Evolutionary conservation across 1,140 invertebrate genomes (phyloP), one percentile per base, ranked within the genome.

Genomic region (Plectrocnemia conspersa): DNA sequence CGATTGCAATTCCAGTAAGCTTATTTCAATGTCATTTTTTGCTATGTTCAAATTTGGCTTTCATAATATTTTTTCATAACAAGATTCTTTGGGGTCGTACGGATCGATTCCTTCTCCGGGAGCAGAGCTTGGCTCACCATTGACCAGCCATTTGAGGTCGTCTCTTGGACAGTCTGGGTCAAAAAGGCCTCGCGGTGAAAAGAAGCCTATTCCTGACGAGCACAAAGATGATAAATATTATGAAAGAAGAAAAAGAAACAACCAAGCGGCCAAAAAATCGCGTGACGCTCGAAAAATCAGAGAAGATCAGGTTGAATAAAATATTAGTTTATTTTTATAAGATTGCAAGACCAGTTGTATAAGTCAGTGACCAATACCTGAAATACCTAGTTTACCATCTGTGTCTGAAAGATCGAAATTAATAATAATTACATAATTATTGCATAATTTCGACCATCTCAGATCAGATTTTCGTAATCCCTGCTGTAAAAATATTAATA

Each of bases 201-300:
- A 93, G 68, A 83, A 88, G 62, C 85, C 90, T 0, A 93, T 92
- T 38, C 90, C 90, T 0, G 82, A 86, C 3, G 88, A 89, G 25
- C 78, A 89, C 64, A 93, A 93, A 67, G 91, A 94, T 66, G 84
- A 84, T 19, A 92, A 91, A 67, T 94, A 95, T 71, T 94, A 83
- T 64, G 91, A 94, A 67, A 73, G 89, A 33, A 75, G 91, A 58
- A 82, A 85, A 67, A 76, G 89, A 1, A 95, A 94, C 71, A 95
- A 95, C 69, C 80, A 89, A 64, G 92, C 92, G 0, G 91, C 92
- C 0, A 95, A 94, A 71, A 92, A 91, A 65, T 92, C 89, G 0
- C 72, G 91, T 27, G 90, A 94, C 69, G 87, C 88, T 0, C 75
- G 91, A 23, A 85, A 91, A 67, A 80, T 88, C 35, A 75, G 90